Percentiles rank a stretch among this genome's conserved stretches.
Conservation (phyloP, 1,140 invertebrate genomes). For the Watersipora subatra region DNA sequence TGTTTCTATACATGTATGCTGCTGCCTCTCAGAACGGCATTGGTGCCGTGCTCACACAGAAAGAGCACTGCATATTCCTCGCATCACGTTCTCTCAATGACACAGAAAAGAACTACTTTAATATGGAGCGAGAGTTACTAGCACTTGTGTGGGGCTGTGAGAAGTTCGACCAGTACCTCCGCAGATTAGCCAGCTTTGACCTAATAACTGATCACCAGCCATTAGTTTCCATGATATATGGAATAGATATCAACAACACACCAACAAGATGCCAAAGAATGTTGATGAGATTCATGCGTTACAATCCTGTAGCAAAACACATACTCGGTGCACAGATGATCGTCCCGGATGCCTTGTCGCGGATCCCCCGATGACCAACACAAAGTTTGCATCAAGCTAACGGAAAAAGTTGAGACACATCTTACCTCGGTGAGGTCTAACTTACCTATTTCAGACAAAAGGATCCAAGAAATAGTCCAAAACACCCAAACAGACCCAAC, state of each 20-base stretch:
- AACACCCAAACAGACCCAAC: background rate
- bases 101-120: constrained; percentile 40
- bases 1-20: background rate
- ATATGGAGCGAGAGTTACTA: constrained; percentile 46
- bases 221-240: constrained; percentile 19
- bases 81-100: constrained; percentile 35
- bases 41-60: background rate
- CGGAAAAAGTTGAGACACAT: background rate
- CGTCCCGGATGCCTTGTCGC: constrained; percentile 12
- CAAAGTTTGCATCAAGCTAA: too few species aligned
- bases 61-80: constrained; percentile 23
- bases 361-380: constrained; percentile 8
- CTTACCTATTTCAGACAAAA: background rate
- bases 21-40: background rate
- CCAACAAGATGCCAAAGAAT: background rate
- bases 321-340: constrained; percentile 13
- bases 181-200: constrained; percentile 22
- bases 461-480: background rate
- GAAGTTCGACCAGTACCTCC: constrained; percentile 44
- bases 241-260: constrained; percentile 8
- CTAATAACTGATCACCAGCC: constrained; percentile 31
- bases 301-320: constrained; percentile 7
- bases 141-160: constrained; percentile 43
- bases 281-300: constrained; percentile 12
- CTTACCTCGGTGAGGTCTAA: background rate